Percentiles rank a stretch among this genome's conserved stretches.
phyloP scores from a whole-genome alignment of 2,797 vertebrate species.

The Anabas testudineus region DNA sequence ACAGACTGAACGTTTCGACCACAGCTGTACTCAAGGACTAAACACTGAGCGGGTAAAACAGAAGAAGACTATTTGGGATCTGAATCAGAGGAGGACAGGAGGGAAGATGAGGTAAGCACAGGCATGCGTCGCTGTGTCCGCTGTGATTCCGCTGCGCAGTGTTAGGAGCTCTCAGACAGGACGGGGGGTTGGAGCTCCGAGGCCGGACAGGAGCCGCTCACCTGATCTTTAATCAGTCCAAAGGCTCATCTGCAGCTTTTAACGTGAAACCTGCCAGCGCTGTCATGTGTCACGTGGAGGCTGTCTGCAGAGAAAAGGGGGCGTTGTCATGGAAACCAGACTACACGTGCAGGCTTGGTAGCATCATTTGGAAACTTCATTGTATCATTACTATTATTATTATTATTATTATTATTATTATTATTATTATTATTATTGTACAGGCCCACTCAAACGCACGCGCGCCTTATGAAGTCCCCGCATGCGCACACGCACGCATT shows the following conservation, averaged over 20 bases:
- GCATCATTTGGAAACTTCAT: background rate
- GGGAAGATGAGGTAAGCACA: slow-evolving; percentile 84
- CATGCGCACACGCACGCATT: slow-evolving; percentile 50
- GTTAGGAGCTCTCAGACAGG: too few species aligned
- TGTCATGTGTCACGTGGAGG: slow-evolving; percentile 69
- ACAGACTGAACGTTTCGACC: slow-evolving; percentile 24
- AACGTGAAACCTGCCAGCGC: slow-evolving; percentile 9
- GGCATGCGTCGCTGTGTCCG: slow-evolving; percentile 46
- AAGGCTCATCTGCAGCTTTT: slow-evolving; percentile 2
- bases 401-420: too few species aligned
- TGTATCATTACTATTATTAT: too few species aligned
- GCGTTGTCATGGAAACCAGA: slow-evolving; percentile 76
- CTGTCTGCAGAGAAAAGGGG: slow-evolving; percentile 48
- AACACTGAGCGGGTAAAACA: slow-evolving; percentile 28
- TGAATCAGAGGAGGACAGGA: slow-evolving; percentile 29
- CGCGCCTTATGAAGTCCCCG: too few species aligned
- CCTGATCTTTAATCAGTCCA: too few species aligned
- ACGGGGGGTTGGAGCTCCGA: too few species aligned
- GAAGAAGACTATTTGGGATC: slow-evolving; percentile 14
- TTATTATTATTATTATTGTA: too few species aligned
- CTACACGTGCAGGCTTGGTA: slow-evolving; percentile 46
- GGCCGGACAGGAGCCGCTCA: too few species aligned
- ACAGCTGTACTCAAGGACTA: slow-evolving; percentile 43
- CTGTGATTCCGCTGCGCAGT: slow-evolving; percentile 31
- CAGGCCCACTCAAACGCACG: too few species aligned